Conservation (phyloP, 2,797 vertebrate genomes). For the Phrynocephalus forsythii region DNA sequence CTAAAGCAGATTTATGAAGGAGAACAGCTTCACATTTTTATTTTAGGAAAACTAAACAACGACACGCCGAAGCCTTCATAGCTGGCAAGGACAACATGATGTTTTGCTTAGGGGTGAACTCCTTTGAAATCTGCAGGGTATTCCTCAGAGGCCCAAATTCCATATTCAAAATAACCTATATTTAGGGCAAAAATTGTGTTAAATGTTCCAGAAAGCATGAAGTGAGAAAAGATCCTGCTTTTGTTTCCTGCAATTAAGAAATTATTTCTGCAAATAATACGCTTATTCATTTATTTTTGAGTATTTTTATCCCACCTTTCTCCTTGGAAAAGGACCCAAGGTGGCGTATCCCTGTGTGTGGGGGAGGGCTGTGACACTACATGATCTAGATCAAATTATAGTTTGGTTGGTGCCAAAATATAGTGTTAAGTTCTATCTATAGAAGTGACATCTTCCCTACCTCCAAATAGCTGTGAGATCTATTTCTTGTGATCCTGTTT, state of each 20-base stretch:
- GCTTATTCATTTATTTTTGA: no score
- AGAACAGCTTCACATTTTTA: background rate
- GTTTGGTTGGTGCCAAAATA: background rate
- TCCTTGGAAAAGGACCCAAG: no score
- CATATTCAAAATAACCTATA: background rate
- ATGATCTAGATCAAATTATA: background rate
- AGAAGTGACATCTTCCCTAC: background rate
- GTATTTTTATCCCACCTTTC: no score
- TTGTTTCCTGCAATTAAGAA: no score
- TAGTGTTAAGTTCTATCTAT: background rate
- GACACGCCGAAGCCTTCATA: background rate
- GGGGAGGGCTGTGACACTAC: background rate
- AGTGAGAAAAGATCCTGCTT: no score
- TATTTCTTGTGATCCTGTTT: background rate
- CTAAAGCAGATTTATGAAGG: background rate
- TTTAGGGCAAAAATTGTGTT: no score
- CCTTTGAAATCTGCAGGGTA: background rate
- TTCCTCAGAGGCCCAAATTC: background rate
- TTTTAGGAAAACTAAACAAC: background rate
- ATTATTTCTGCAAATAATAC: no score
- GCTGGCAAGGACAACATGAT: background rate
- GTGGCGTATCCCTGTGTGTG: no score
- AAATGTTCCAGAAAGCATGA: no score
- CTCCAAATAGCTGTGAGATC: background rate
- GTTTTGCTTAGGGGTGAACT: background rate